Conservation (phyloP, 2,113 vertebrate genomes). For the Laterallus jamaicensis region DNA sequence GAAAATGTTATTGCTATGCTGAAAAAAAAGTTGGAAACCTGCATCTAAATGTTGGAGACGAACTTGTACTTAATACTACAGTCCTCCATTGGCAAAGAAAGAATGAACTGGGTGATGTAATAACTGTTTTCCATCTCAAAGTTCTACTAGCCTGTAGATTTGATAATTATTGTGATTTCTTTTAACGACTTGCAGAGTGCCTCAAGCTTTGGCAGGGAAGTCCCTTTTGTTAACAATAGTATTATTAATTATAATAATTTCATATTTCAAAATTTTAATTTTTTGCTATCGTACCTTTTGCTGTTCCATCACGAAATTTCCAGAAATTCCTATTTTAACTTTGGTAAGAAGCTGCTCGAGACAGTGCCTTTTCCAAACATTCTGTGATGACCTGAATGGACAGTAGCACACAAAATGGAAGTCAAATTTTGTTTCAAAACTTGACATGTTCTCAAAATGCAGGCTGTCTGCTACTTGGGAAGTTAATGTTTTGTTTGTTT, state of each 20-base stretch:
- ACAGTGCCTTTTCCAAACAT: neutral
- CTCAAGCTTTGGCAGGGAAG: constrained; percentile 22
- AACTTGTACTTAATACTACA: neutral
- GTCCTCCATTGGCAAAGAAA: neutral
- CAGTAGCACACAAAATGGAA: neutral
- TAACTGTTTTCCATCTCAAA: constrained; percentile 11
- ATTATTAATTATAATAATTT: constrained; percentile 49
- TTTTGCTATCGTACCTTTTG: neutral
- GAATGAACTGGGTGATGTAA: neutral
- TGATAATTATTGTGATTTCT: constrained; percentile 45
- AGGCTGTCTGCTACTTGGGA: neutral
- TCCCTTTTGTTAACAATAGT: neutral
- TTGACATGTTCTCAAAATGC: neutral
- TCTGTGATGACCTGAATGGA: neutral
- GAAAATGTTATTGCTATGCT: neutral
- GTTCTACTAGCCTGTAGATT: neutral
- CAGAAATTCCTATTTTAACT: neutral
- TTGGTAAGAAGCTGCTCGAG: neutral
- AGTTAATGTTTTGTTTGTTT: neutral
- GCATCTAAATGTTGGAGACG: neutral
- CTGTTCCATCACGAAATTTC: neutral
- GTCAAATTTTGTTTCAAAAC: neutral
- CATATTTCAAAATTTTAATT: neutral
- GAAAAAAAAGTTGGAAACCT: neutral
- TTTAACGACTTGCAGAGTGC: constrained; percentile 4